phyloP scores from a whole-genome alignment of 2,888 invertebrate genomes.

The Diarsia brunnea region DNA sequence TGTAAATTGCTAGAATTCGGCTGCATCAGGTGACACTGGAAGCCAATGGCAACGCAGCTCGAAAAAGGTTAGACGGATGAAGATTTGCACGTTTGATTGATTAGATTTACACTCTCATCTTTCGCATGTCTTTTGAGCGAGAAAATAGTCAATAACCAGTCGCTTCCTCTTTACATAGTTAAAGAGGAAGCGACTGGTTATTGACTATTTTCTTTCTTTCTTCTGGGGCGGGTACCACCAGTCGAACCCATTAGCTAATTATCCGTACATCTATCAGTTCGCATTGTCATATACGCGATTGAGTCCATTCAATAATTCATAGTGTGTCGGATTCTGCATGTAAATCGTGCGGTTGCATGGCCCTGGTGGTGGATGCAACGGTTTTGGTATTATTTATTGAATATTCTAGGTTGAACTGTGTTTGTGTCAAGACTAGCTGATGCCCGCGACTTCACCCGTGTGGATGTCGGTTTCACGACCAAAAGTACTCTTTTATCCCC shows the following conservation, averaged over 20 bases:
- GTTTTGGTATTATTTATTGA: constrained; percentile 45
- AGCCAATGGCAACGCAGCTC: no score
- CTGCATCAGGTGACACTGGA: no score
- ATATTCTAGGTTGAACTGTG: constrained; percentile 28
- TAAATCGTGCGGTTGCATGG: constrained; percentile 63
- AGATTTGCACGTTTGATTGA: no score
- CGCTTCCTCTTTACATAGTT: no score
- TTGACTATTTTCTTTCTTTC: no score
- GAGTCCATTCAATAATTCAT: constrained; percentile 69
- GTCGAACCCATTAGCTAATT: constrained; percentile 78
- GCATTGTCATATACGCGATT: constrained; percentile 64
- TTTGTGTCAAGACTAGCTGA: not conserved
- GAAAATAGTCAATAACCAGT: not conserved
- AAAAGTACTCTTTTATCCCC: no score
- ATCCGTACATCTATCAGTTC: constrained; percentile 63
- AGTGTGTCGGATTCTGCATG: constrained; percentile 56
- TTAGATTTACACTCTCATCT: no score
- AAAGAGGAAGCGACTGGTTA: no score
- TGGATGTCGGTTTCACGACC: no score
- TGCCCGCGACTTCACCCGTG: no score
- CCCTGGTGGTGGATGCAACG: constrained; percentile 20
- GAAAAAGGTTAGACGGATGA: no score
- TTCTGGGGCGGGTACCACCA: not conserved
- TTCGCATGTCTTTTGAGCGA: not conserved
- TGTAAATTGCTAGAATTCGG: no score